These are phyloP conservation scores for Alectura lathami DNA, from an alignment of 2,113 vertebrate species.

Conservation along the genomic window DNA sequence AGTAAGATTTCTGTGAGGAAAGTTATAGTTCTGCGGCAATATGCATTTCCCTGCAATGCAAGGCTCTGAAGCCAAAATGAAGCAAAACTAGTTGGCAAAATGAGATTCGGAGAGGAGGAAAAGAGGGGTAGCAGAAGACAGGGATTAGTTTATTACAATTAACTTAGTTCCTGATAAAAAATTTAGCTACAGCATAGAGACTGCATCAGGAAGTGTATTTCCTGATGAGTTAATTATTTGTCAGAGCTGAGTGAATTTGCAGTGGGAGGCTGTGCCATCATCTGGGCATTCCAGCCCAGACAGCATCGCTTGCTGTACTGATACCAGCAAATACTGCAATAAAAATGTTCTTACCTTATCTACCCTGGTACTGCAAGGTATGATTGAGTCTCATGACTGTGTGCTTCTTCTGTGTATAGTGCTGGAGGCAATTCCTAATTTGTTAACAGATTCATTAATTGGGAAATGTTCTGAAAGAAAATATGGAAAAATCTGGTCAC, in stretches of 20 bases:
- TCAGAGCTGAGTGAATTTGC: neutral
- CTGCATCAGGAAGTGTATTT: neutral
- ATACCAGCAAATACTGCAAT: neutral
- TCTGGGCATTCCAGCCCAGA: neutral
- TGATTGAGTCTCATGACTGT: neutral
- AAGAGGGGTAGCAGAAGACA: neutral
- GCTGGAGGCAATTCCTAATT: neutral
- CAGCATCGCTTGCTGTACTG: neutral
- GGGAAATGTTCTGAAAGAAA: neutral
- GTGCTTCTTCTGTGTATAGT: neutral
- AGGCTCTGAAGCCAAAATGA: neutral
- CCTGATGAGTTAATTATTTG: neutral
- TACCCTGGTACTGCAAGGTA: neutral
- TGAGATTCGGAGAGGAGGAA: neutral
- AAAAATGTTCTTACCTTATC: neutral
- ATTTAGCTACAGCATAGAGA: neutral
- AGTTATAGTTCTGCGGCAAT: neutral
- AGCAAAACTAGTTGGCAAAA: neutral
- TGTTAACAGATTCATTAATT: neutral
- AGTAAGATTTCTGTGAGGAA: neutral
- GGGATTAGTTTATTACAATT: neutral
- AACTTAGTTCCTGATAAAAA: neutral
- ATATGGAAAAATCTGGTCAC: accelerated
- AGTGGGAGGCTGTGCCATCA: neutral
- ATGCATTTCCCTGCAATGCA: neutral